These are phyloP conservation scores for Isotomurus palustris DNA, from an alignment of 2,888 invertebrate genomes.

Conservation along the genomic window DNA sequence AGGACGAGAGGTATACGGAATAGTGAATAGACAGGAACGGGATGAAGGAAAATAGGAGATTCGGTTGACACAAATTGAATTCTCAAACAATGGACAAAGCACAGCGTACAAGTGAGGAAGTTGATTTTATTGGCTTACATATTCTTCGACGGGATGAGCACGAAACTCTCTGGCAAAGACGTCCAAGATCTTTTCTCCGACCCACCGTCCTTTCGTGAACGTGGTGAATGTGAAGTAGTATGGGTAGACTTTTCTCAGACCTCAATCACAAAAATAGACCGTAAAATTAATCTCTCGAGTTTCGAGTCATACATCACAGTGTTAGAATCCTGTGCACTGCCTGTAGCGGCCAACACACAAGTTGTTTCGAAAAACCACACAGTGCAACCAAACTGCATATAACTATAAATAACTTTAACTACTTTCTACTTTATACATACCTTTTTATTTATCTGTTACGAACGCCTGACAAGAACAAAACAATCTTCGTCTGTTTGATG, in stretches of 20 bases:
- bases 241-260: conserved; percentile 91
- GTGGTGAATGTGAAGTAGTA: conserved; percentile 96
- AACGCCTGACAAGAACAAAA: no score
- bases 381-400: no score
- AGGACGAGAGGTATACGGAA: no score
- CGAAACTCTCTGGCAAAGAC: conserved; percentile 90
- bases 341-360: no score
- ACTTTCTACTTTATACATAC: no score
- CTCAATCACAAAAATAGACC: conserved; percentile 54
- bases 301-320: not conserved
- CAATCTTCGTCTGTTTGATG: no score
- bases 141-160: conserved; percentile 88
- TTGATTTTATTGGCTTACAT: conserved; percentile 53
- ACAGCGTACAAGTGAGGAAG: not conserved
- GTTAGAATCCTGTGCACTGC: no score
- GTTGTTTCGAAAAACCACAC: no score
- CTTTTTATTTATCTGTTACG: no score
- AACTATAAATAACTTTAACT: no score
- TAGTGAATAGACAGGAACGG: not conserved
- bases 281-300: not conserved
- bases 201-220: conserved; percentile 68
- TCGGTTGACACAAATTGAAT: not conserved
- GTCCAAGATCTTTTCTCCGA: conserved; percentile 85
- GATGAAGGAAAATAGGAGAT: not conserved
- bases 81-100: not conserved